phyloP scores from a whole-genome alignment of 2,797 vertebrate species.

The Xyrichtys novacula region DNA sequence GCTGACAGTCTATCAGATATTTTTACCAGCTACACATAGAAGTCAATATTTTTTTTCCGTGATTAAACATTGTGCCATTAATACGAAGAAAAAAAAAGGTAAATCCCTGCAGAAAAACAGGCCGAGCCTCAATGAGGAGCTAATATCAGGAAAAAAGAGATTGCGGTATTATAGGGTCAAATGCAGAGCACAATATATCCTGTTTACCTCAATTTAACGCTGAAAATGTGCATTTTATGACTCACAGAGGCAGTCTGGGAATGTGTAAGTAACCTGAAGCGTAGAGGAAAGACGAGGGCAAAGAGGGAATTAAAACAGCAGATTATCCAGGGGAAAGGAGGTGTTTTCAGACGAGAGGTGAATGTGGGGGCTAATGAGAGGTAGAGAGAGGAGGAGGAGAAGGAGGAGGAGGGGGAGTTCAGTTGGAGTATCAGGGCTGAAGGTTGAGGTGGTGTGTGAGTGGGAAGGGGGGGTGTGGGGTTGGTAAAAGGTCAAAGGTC shows the following conservation, averaged over 20 bases:
- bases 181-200: slow-evolving; percentile 9
- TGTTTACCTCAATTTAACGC: slow-evolving; percentile 21
- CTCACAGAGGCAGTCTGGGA: slow-evolving; percentile 10
- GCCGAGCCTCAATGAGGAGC: background rate
- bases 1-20: too few relatives aligned
- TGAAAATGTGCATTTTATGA: slow-evolving; percentile 11
- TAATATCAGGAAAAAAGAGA: slow-evolving; percentile 21
- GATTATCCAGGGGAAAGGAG: slow-evolving; percentile 27
- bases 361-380: slow-evolving; percentile 50
- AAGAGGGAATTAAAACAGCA: slow-evolving; percentile 36
- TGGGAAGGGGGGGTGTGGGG: slow-evolving; percentile 30
- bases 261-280: background rate
- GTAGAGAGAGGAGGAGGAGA: slow-evolving; percentile 53
- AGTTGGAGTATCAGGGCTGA: slow-evolving; percentile 46
- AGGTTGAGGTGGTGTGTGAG: slow-evolving; percentile 68
- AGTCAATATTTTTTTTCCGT: too few relatives aligned
- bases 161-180: slow-evolving; percentile 6
- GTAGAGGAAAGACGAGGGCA: slow-evolving; percentile 22
- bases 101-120: slow-evolving; percentile 14
- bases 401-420: slow-evolving; percentile 55
- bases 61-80: too few relatives aligned
- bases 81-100: slow-evolving; percentile 11
- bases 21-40: too few relatives aligned
- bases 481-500: slow-evolving; percentile 57
- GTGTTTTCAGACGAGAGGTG: slow-evolving; percentile 36